Percentiles rank a stretch among this genome's conserved stretches.
These are phyloP conservation scores for Minunthozetes semirufus DNA, from an alignment of 2,888 invertebrate species.

Conservation along the genomic window DNA sequence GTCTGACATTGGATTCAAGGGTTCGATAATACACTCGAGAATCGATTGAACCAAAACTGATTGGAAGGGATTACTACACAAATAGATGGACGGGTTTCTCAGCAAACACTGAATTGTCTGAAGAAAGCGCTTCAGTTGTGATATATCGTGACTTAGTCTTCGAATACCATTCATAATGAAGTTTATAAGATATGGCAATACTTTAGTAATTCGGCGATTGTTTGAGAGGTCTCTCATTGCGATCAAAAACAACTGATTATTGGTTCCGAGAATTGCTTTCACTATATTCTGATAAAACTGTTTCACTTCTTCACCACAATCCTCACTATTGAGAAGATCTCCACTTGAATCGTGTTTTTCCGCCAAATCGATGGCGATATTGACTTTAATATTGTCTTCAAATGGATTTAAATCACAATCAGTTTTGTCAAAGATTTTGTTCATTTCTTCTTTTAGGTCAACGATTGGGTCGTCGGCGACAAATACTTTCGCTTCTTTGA, in stretches of 20 bases:
- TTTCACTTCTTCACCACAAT: constrained; percentile 44
- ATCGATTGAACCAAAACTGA: constrained; percentile 46
- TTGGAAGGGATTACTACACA: constrained; percentile 48
- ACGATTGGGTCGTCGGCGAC: constrained; percentile 17
- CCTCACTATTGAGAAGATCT: constrained; percentile 23
- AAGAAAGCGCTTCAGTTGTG: constrained; percentile 48
- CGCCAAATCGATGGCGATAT: background rate
- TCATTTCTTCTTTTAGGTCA: constrained; percentile 37
- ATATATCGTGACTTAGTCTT: constrained; percentile 47
- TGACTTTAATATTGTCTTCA: background rate
- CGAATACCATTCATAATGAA: constrained; percentile 48
- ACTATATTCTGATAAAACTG: constrained; percentile 48
- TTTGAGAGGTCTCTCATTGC: background rate
- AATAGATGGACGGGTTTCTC: constrained; percentile 45
- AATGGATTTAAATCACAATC: background rate
- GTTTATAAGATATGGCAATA: constrained; percentile 48
- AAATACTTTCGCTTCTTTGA: constrained; percentile 32
- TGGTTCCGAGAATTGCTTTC: constrained; percentile 47
- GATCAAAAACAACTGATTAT: constrained; percentile 46
- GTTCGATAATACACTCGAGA: constrained; percentile 48
- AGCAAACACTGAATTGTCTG: constrained; percentile 47
- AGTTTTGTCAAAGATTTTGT: constrained; percentile 4
- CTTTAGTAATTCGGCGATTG: constrained; percentile 17
- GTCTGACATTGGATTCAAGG: constrained; percentile 46
- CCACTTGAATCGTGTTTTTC: constrained; percentile 25